A percentile compares a stretch with the other conserved stretches of the same genome.
phyloP scores from a whole-genome alignment of 2,888 invertebrate genomes.

The Caenorhabditis japonica region DNA sequence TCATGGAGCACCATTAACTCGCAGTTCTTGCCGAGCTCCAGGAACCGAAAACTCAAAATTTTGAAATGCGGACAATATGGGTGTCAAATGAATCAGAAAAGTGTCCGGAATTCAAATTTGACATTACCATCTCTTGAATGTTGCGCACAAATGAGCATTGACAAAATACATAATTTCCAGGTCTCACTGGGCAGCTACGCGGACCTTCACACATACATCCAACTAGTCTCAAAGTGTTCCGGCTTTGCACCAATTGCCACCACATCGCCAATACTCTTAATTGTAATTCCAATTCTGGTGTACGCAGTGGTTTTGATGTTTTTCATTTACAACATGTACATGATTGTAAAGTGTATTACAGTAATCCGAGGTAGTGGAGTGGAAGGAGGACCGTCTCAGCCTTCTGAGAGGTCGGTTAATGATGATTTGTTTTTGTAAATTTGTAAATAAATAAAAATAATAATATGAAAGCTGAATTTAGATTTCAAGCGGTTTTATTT shows the following conservation, averaged over 20 bases:
- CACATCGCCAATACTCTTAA: conserved; percentile 39
- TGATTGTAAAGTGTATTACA: conserved; percentile 42
- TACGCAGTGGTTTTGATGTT: conserved; percentile 41
- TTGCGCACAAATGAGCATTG: no score
- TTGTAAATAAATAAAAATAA: background rate
- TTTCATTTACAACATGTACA: conserved; percentile 52
- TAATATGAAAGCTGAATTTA: no score
- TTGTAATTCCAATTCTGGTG: conserved; percentile 47
- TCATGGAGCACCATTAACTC: background rate
- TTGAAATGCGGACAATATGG: no score
- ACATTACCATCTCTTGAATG: no score
- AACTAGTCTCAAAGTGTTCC: conserved; percentile 42
- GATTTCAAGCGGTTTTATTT: no score
- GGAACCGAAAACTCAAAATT: background rate
- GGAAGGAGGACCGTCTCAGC: background rate
- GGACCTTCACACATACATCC: conserved; percentile 53
- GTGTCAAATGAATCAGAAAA: no score
- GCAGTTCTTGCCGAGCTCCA: background rate
- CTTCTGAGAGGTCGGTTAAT: conserved; percentile 35
- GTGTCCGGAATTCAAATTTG: no score
- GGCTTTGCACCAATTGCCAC: conserved; percentile 18
- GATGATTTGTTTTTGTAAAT: conserved; percentile 38
- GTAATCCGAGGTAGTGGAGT: conserved; percentile 26
- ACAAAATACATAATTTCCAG: no score
- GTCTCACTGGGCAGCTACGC: conserved; percentile 52